Base-by-base conservation (phyloP, 2,797 vertebrate genomes). In the Aratinga solstitialis region DNA sequence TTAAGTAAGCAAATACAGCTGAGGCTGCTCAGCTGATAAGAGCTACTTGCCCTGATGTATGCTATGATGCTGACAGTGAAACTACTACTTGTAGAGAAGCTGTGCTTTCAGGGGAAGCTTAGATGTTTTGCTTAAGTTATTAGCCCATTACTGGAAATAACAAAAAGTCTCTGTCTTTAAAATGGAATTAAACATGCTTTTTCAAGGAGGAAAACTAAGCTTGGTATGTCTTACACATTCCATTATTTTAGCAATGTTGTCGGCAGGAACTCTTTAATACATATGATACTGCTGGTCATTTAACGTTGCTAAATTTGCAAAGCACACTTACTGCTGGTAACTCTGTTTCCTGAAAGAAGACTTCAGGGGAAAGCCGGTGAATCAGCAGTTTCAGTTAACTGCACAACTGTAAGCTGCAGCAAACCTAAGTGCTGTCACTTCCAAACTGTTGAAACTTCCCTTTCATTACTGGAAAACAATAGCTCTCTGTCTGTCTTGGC, bases 331-430 rank as follows among this genome's bases (percentile, higher is more conserved):
- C 1, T 77, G 61, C 75, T 95, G 72, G 71, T 87, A 93, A 85
- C 53, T 32, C 0, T 86, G 32, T 72, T 95, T 94, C 79, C 82
- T 88, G 82, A 66, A 84, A 81, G 32, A 74, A 45, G 76, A 23
- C 61, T 62, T 76, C 3, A 72, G 50, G 34, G 43, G 29, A 73
- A 75, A 62, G 76, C 23, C 20, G 71, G 32, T 90, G 93, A 94
- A 77, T 95, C 87, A 89, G 69, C 87, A 94, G 48, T 95, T 95
- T 90, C 54, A 75, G 32, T 26, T 90, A 66, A 54, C 82, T 78
- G 26, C 30, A 58, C 29, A 89, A 77, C 59, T 1, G 0, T 47
- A 6, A 61, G 36, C 63, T 84, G 47, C 58, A 78, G 53, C 62
- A 94, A 86, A 61, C 34, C 9, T 38, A 36, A 72, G n/a, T 83